Base-by-base conservation (phyloP, 53 echinoderm and acorn worm species). In the Zoroaster sp. region DNA sequence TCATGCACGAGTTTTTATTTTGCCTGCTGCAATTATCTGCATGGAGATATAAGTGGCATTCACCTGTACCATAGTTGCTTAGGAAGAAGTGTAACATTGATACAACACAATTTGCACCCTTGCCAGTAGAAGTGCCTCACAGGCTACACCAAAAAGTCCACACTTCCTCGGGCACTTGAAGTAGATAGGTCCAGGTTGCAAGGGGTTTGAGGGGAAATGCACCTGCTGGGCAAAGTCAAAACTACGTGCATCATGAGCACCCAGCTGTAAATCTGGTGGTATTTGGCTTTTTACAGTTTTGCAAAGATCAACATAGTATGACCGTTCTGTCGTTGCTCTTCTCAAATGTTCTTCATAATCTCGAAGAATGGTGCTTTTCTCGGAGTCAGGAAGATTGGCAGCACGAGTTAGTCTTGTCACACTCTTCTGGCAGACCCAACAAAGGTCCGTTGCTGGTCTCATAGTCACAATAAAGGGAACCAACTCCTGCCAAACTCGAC, bases 341-440 rank as follows among this genome's bases (percentile, higher is more conserved):
- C 35, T 17, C 33, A 79, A 36, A 30, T 79, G 78, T 47, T 47
- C 78, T 55, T 79, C 21, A 35, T n/a, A 33, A 55, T 55, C 59
- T 30, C 20, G 38, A n/a, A 68, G 40, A 67, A 43, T 36, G 37
- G 7, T 36, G 15, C 80, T 79, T 35, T 79, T 79, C 80, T 79
- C 80, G 51, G n/a, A 17, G 69, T 83, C 83, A 40, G 83, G 83
- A 5, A 83, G 83, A 40, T 83, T 83, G 82, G 65, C 42, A 35
- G 4, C 67, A n/a, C n/a, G n/a, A n/a, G n/a, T n/a, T n/a, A n/a
- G 40, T 31, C 69, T 83, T 66, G 83, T 83, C 23, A 68, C 83
- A 40, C 41, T 23, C 67, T 67, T 83, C 83, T 83, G 83, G 30
- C 83, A 83, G 43, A 40, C 37, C 83, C 83, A 83, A 69, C 83